Evolutionary conservation across 2,888 invertebrate genomes (phyloP).

Genomic region (Macaria liturata): DNA sequence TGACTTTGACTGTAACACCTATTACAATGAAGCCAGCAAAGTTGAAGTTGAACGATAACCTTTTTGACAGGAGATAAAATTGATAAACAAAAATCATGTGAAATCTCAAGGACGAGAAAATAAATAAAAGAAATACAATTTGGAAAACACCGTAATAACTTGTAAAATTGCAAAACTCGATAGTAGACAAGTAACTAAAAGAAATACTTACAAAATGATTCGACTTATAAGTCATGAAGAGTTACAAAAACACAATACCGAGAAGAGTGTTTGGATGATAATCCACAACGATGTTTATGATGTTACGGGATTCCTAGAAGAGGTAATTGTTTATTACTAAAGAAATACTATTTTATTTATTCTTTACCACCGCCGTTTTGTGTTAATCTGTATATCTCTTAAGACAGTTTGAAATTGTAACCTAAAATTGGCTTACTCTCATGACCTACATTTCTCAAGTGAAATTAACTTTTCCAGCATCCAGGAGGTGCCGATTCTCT

Average conservation of each 20-base stretch:
- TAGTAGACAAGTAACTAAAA: not conserved
- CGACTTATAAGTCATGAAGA: constrained; percentile 82
- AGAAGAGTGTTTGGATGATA: constrained; percentile 85
- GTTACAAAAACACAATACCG: constrained; percentile 85
- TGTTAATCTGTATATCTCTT: no score
- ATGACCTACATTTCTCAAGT: no score
- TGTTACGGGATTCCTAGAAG: constrained; percentile 89
- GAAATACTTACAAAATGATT: constrained; percentile 42
- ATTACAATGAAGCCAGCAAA: no score
- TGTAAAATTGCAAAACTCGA: no score
- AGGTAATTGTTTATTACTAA: constrained; percentile 75
- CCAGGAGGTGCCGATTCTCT: constrained; percentile 94
- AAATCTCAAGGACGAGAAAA: not conserved
- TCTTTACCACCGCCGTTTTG: no score
- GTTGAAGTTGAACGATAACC: no score
- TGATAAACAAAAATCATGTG: not conserved
- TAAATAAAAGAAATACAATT: not conserved
- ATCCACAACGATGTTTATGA: constrained; percentile 92
- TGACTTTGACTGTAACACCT: no score
- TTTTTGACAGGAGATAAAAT: no score
- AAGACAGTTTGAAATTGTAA: no score
- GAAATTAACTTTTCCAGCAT: constrained; percentile 83
- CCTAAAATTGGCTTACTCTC: no score
- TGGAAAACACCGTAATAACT: not conserved
- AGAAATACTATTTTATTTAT: no score